Evolutionary conservation across 1,140 invertebrate species (phyloP), one percentile per base, ranked within the genome.

Genomic region (Papilio xuthus): DNA sequence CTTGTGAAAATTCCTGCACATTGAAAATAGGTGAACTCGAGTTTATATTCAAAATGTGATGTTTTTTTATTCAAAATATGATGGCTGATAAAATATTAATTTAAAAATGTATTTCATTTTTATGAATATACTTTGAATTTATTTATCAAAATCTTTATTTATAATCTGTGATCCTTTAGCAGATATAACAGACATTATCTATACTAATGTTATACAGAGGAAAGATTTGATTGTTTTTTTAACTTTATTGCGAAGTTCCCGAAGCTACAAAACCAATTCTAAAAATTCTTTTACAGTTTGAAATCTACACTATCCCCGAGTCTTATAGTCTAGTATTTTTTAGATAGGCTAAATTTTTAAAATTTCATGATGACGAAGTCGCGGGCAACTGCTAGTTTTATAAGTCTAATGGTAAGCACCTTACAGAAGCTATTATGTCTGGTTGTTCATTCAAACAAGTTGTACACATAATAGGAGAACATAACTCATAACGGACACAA

Each of bases 1-100:
- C 53, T 63, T 63, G 74, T 76, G 74, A 42, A 76, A 63, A 76
- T 76, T 56, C 32, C 53, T 76, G 74, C 56, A 76, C 56, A 60
- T 76, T 60, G 56, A 76, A 76, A 63, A 76, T 76, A 76, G 53
- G 74, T 76, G 23, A 63, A 76, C 73, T 53, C 60, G 26, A 67
- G 6, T 2, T 18, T 18, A 50, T 50, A 50, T 50, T 50, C n/a
- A n/a, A n/a, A n/a, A n/a, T n/a, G n/a, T n/a, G n/a, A n/a, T n/a
- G n/a, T n/a, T 50, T 50, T 50, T 67, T 28, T 28, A 15, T 67
- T 28, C 23, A 28, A 67, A 67, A 28, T 15, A 13, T 67, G 60
- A 67, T 67, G 12, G 26, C 26, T 67, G 23, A 67, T 18, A 67
- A 67, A 32, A 28, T 67, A 67, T 67, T 67, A 67, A 67, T 67